phyloP scores from a whole-genome alignment of 2,888 invertebrate species.

The Cephus nigrinus region DNA sequence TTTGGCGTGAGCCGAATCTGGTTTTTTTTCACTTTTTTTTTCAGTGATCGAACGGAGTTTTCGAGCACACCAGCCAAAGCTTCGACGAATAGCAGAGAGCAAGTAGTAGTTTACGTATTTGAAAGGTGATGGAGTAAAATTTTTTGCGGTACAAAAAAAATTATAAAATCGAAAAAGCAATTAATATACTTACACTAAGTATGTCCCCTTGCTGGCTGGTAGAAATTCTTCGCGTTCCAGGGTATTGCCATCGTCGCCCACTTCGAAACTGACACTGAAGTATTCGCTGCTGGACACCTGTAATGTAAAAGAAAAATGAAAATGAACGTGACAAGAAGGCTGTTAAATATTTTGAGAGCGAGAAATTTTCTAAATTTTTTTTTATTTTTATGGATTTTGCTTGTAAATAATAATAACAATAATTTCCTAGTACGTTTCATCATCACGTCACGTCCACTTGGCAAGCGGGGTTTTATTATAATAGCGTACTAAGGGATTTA shows the following conservation, averaged over 20 bases:
- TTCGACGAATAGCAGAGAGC: neutral
- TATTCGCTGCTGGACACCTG: conserved; percentile 80
- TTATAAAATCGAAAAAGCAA: neutral
- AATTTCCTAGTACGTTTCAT: too few relatives aligned
- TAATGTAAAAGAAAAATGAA: conserved; percentile 38
- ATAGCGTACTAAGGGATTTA: neutral
- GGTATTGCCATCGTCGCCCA: conserved; percentile 69
- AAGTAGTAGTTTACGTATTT: neutral
- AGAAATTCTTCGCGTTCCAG: conserved; percentile 74
- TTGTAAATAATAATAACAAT: too few relatives aligned
- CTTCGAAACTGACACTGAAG: conserved; percentile 78
- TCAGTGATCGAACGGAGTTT: neutral
- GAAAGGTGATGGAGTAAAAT: neutral
- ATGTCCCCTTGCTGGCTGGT: conserved; percentile 75
- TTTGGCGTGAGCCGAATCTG: neutral
- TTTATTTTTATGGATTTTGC: too few relatives aligned
- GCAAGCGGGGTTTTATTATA: too few relatives aligned
- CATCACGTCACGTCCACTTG: too few relatives aligned
- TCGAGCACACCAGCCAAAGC: neutral
- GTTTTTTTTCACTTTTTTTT: neutral
- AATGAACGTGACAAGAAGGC: too few relatives aligned
- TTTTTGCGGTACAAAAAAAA: neutral
- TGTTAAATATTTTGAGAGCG: too few relatives aligned
- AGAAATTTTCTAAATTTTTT: too few relatives aligned
- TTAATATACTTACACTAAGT: conserved; percentile 72